Percentiles rank a stretch among this genome's conserved stretches.
Conservation (phyloP, 2,888 invertebrate species). For the Alentia gelatinosa region DNA sequence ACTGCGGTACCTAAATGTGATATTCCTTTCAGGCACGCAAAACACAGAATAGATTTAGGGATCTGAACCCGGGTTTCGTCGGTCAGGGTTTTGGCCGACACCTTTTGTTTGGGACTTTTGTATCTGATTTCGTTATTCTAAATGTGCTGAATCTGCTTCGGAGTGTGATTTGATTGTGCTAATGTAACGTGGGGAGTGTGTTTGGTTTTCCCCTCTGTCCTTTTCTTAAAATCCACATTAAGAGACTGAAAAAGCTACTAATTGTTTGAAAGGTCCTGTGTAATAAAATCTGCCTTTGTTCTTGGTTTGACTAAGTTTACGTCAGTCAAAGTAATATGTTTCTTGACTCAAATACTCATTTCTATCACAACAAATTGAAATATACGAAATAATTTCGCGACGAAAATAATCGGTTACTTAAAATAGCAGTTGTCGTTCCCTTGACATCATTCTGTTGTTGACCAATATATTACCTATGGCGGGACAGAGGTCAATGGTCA, state of each 20-base stretch:
- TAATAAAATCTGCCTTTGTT: background rate
- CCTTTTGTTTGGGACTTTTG: background rate
- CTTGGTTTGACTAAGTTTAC: background rate
- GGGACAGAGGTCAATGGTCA: slow-evolving; percentile 15
- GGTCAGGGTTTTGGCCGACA: background rate
- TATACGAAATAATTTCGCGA: too few species aligned
- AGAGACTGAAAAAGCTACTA: background rate
- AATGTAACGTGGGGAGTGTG: background rate
- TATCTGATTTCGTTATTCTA: background rate
- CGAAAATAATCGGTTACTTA: too few species aligned
- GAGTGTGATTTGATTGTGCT: slow-evolving; percentile 18
- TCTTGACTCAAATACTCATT: too few species aligned
- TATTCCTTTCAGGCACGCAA: background rate
- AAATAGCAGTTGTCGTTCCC: too few species aligned
- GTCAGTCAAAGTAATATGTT: background rate
- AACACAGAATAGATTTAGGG: background rate
- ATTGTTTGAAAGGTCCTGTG: background rate
- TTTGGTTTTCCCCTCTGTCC: background rate
- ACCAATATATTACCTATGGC: too few species aligned
- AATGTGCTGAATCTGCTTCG: background rate
- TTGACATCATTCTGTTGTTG: too few species aligned
- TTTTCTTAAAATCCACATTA: background rate
- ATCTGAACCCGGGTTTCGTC: background rate
- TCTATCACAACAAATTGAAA: background rate
- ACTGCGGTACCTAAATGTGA: background rate